Conservation (phyloP, 2,113 vertebrate genomes). For the Ictalurus punctatus region DNA sequence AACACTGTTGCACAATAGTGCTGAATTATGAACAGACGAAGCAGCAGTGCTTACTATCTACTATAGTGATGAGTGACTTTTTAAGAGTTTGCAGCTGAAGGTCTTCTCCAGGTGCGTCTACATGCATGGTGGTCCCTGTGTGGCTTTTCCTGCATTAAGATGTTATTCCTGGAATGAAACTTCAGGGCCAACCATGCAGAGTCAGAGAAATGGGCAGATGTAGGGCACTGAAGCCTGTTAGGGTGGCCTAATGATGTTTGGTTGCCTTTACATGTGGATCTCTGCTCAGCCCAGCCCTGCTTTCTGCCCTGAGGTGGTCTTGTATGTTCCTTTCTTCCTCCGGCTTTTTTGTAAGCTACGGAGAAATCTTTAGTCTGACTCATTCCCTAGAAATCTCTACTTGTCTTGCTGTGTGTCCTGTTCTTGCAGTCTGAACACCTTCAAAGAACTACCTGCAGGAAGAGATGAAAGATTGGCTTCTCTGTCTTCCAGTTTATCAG, state of each 20-base stretch:
- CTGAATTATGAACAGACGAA: neutral
- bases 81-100: constrained; percentile 34
- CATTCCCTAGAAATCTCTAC: constrained; percentile 21
- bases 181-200: constrained; percentile 41
- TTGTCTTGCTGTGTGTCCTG: neutral
- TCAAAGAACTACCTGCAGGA: constrained; percentile 31
- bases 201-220: constrained; percentile 17
- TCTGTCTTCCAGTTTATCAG: neutral
- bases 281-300: neutral
- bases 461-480: constrained; percentile 20
- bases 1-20: constrained; percentile 19
- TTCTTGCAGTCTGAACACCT: constrained; percentile 18
- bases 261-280: constrained; percentile 28
- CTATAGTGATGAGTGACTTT: neutral
- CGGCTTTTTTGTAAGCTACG: constrained; percentile 23
- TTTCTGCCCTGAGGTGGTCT: constrained; percentile 32
- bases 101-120: constrained; percentile 35
- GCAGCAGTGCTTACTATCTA: neutral
- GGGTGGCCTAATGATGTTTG: constrained; percentile 35
- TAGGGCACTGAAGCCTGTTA: neutral
- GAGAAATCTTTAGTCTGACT: constrained; percentile 33
- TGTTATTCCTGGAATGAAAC: constrained; percentile 52
- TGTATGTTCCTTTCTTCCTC: constrained; percentile 10
- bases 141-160: constrained; percentile 2
- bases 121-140: constrained; percentile 40